Base-by-base conservation (phyloP, 2,797 vertebrate genomes). In the Austrolebias charrua region DNA sequence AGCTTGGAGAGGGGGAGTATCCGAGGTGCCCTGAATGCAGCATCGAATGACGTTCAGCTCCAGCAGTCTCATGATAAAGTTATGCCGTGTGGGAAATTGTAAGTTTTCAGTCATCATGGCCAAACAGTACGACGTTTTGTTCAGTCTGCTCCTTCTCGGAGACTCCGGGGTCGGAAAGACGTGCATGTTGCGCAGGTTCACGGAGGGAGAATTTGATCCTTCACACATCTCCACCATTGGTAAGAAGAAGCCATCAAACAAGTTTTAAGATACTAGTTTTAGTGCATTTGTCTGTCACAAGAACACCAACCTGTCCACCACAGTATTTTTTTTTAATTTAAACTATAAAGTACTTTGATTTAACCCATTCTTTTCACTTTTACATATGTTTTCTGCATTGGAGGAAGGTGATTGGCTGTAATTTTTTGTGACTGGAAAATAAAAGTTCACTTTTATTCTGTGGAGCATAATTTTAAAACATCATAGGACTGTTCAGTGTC, bases 161-260 rank as follows among this genome's bases (percentile, higher is more conserved):
- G 96, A 98, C 85, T 96, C 96, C 0, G 96, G 96, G 6, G 96
- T 98, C 43, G 96, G 96, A 58, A 98, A 98, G 90, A 98, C 95
- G 4, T 96, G 95, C 78, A 91, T 98, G 90, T 67, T 98, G 75
- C 95, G 95, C 86, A 91, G 95, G 74, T 96, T 98, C 91, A 95
- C 95, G 53, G 96, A 98, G 62, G 94, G 93, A 75, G 95, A 96
- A 73, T 98, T 96, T 86, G 93, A 96, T 76, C 87, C 94, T 33
- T 92, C 94, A 48, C 96, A 98, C 68, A 96, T 98, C 88, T 96
- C 96, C 80, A 98, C 96, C 71, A 97, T 98, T 83, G 96, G 96
- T 96, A 94, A 95, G 65, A 38, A 6, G 45, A 64, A 67, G 93
- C 0, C 65, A 73, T 49, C 62, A 51, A 63, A 35, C 55, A 69